Conservation (phyloP, 2,113 vertebrate genomes). For the Semicossyphus pulcher region DNA sequence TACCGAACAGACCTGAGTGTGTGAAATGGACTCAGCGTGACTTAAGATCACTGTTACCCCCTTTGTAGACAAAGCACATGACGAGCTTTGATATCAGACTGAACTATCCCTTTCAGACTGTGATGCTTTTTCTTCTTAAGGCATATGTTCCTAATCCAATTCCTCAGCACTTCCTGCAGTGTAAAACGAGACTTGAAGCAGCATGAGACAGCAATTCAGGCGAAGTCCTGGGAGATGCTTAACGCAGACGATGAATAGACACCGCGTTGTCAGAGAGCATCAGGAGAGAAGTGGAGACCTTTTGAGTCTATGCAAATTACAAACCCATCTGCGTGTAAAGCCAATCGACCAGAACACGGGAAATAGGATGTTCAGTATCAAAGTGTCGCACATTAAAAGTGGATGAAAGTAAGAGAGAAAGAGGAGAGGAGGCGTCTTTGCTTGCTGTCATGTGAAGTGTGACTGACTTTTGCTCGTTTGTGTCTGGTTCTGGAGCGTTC, state of each 20-base stretch:
- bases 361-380: slow-evolving; percentile 78
- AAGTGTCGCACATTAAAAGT: slow-evolving; percentile 74
- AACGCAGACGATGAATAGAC: slow-evolving; percentile 71
- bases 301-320: slow-evolving; percentile 78
- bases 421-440: slow-evolving; percentile 43
- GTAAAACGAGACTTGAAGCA: slow-evolving; percentile 72
- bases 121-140: slow-evolving; percentile 63
- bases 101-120: slow-evolving; percentile 59
- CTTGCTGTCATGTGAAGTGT: slow-evolving; percentile 61
- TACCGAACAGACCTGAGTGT: slow-evolving; percentile 38
- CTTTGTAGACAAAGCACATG: slow-evolving; percentile 56
- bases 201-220: slow-evolving; percentile 78
- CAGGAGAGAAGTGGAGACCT: slow-evolving; percentile 66
- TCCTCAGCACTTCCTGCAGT: slow-evolving; percentile 64
- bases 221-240: slow-evolving; percentile 63
- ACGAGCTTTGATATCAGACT: slow-evolving; percentile 60
- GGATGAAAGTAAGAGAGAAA: slow-evolving; percentile 64
- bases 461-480: slow-evolving; percentile 66
- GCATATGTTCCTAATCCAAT: slow-evolving; percentile 72
- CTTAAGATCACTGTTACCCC: slow-evolving; percentile 39
- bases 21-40: slow-evolving; percentile 64
- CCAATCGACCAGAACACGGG: slow-evolving; percentile 69
- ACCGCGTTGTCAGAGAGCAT: slow-evolving; percentile 66
- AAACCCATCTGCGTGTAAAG: slow-evolving; percentile 72
- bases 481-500: slow-evolving; percentile 54